phyloP scores from a whole-genome alignment of 2,888 invertebrate genomes.

The Emmelina monodactyla region DNA sequence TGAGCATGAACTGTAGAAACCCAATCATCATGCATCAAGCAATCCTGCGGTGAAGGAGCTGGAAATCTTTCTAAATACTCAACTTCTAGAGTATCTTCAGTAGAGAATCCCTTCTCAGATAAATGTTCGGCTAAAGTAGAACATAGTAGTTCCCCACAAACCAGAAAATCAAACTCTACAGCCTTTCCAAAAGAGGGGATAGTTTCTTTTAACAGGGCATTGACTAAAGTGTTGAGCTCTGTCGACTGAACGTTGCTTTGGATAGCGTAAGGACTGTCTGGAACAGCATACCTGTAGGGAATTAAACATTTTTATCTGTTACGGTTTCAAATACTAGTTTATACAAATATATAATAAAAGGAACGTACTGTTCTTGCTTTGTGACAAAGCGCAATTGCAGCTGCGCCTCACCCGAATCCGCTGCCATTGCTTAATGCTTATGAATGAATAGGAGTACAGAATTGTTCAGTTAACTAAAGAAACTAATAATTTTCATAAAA shows the following conservation, averaged over 20 bases:
- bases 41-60: conserved; percentile 91
- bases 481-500: too few species aligned
- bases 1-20: conserved; percentile 84
- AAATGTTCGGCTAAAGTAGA: conserved; percentile 77
- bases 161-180: conserved; percentile 87
- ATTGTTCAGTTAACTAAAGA: too few species aligned
- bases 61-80: conserved; percentile 93
- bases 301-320: neutral
- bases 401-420: conserved; percentile 58
- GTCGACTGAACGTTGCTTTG: conserved; percentile 72
- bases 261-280: conserved; percentile 85
- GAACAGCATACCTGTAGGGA: conserved; percentile 79
- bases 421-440: too few species aligned
- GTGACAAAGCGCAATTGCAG: conserved; percentile 81
- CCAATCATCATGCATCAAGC: conserved; percentile 97
- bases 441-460: too few species aligned
- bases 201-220: conserved; percentile 75
- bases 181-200: conserved; percentile 33
- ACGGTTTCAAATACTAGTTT: neutral
- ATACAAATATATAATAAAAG: neutral
- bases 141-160: conserved; percentile 83
- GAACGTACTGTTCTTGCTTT: conserved; percentile 80
- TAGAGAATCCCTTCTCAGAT: conserved; percentile 75
- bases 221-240: conserved; percentile 81
- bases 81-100: conserved; percentile 85